phyloP scores from a whole-genome alignment of 2,113 vertebrate genomes.

The Nyctereutes procyonoides region DNA sequence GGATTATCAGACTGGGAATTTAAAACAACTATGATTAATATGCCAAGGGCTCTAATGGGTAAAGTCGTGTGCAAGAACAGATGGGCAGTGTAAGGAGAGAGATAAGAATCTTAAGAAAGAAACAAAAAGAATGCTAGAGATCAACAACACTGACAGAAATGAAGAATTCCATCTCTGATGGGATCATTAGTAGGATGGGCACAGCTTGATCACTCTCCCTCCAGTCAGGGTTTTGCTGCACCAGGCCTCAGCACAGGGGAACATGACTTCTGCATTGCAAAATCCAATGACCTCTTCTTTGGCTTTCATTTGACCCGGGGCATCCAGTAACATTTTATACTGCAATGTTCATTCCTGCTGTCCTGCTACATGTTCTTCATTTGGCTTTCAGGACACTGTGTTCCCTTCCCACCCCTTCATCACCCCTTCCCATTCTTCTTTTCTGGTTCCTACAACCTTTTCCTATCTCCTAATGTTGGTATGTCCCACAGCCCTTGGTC shows the following conservation, averaged over 20 bases:
- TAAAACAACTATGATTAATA: background rate
- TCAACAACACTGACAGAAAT: background rate
- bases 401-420: background rate
- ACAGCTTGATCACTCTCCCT: background rate
- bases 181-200: background rate
- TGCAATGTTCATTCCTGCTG: background rate
- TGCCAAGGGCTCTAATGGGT: background rate
- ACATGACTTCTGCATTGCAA: background rate
- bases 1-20: background rate
- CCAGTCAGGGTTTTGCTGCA: background rate
- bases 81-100: background rate
- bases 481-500: background rate
- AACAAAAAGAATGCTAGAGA: background rate
- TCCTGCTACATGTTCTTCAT: background rate
- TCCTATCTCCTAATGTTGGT: background rate
- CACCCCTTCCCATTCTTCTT: background rate
- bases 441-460: background rate
- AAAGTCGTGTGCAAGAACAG: background rate
- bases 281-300: background rate
- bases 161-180: background rate
- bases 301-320: background rate
- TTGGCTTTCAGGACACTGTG: background rate
- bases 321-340: background rate
- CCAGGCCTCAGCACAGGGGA: background rate
- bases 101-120: background rate